Evolutionary conservation across 2,888 invertebrate genomes (phyloP).

Genomic region (Priocnemis perturbator): DNA sequence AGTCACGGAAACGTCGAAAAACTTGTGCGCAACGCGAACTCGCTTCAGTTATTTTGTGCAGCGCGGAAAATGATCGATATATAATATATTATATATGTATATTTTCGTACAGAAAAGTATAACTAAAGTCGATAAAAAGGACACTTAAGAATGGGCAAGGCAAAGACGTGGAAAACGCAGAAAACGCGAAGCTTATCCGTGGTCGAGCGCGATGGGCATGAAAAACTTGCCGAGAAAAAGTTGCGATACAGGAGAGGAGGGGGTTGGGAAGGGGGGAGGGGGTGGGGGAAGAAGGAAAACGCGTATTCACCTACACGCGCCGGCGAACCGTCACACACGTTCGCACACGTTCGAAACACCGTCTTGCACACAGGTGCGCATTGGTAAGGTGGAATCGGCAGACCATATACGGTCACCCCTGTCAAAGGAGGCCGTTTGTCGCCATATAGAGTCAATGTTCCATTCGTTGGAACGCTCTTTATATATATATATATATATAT

Average conservation of each 20-base stretch:
- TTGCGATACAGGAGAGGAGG: not conserved
- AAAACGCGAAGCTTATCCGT: too few relatives aligned
- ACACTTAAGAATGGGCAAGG: too few relatives aligned
- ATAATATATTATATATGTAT: too few relatives aligned
- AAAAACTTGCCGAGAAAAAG: too few relatives aligned
- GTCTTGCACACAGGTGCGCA: slow-evolving; percentile 30
- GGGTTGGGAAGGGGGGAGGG: not conserved
- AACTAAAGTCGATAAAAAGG: too few relatives aligned
- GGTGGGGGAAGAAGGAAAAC: slow-evolving; percentile 1
- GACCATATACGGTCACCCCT: slow-evolving; percentile 74
- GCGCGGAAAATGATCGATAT: too few relatives aligned
- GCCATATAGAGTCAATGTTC: slow-evolving; percentile 74
- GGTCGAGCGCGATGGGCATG: too few relatives aligned
- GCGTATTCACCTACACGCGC: slow-evolving; percentile 25
- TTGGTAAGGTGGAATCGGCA: slow-evolving; percentile 72
- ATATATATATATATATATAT: not conserved
- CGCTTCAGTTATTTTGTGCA: too few relatives aligned
- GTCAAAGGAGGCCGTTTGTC: slow-evolving; percentile 72
- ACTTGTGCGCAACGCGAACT: too few relatives aligned
- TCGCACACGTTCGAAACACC: slow-evolving; percentile 26
- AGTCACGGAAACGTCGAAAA: too few relatives aligned
- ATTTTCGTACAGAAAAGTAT: too few relatives aligned
- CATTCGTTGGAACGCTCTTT: slow-evolving; percentile 69
- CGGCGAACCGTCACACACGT: slow-evolving; percentile 17
- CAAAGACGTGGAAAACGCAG: too few relatives aligned